Conservation (phyloP, 2,888 invertebrate genomes). For the Acanthosepion lycidas region DNA sequence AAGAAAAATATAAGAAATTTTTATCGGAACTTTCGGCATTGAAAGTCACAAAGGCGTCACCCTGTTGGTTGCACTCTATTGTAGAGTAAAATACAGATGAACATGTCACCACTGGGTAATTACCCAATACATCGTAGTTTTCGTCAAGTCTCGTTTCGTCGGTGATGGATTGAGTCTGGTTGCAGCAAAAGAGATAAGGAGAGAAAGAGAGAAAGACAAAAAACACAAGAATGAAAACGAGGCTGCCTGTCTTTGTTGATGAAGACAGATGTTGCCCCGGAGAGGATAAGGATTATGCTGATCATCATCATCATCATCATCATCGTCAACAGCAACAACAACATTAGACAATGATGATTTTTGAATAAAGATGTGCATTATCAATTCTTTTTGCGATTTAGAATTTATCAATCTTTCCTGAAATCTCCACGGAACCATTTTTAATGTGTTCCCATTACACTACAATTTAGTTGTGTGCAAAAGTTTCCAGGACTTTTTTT, state of each 20-base stretch:
- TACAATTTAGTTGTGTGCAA: no score
- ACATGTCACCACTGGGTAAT: neutral
- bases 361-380: neutral
- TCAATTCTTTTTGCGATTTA: neutral
- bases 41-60: neutral
- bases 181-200: neutral
- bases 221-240: neutral
- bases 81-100: neutral
- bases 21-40: neutral
- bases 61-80: neutral
- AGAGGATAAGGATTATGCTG: constrained; percentile 16
- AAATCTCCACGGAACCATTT: neutral
- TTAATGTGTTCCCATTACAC: no score
- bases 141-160: constrained; percentile 21
- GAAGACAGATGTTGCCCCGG: neutral
- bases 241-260: neutral
- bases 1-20: neutral
- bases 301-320: neutral
- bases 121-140: constrained; percentile 22
- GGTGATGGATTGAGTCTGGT: constrained; percentile 10
- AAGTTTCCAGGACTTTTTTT: no score
- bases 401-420: neutral
- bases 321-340: no score
- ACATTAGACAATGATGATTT: neutral
- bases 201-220: neutral